Base-by-base conservation (phyloP, 2,113 vertebrate species). In the Zootoca vivipara region DNA sequence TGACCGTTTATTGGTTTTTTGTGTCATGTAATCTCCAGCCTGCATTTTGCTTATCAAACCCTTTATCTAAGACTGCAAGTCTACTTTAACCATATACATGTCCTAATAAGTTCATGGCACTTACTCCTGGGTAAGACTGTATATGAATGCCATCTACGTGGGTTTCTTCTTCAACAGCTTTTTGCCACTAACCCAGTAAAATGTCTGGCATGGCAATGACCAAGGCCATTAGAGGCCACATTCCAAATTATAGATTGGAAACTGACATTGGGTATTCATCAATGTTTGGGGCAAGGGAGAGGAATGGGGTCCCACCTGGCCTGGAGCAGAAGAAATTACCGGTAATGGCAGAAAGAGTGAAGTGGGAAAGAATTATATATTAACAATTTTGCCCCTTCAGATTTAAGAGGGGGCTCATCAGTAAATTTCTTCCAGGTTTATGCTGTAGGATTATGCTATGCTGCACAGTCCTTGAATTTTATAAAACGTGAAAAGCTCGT, bases 1-100 rank as follows among this genome's bases (percentile, higher is more conserved):
- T 91, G 46, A 3, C 42, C 62, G 24, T 91, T 84, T 82, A 78
- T 83, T 67, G 56, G 79, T 75, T 72, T 91, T 90, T 7, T 28
- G 30, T 30, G 6, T 28, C 65, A 67, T 28, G 65, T 24, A 67
- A 26, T 28, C 22, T 24, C 58, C 78, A 35, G 8, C 56, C 70
- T 87, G 73, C 75, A 52, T 33, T 28, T 56, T 13, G 74, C 56
- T 86, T 85, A 78, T 38, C 84, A 84, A 83, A 83, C 7, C 52
- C 79, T 79, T 72, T 28, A 86, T 88, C 89, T 67, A 18, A 81
- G 67, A 35, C 4, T 89, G 70, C 22, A 42, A 82, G 91, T 85
- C 73, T 86, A 65, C 73, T n/a, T 1, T 0, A 87, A 88, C 42
- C 18, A 62, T 52, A 46, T 26, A 52, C 4, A 20, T n/a, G 5